Evolutionary conservation across 1,140 invertebrate species (phyloP).

Genomic region (Saccostrea glomerata): DNA sequence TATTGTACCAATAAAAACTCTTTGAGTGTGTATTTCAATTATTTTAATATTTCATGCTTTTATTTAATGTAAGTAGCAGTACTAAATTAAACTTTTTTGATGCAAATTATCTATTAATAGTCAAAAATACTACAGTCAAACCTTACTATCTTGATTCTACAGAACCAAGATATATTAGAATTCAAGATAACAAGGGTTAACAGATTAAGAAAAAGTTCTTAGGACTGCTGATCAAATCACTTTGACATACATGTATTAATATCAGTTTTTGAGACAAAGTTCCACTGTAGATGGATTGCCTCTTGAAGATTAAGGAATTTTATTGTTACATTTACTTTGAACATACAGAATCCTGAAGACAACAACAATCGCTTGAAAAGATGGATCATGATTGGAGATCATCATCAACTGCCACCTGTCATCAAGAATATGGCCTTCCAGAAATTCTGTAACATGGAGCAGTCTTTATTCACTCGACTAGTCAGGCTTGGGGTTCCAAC

Average conservation of each 20-base stretch:
- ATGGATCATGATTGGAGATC: constrained; percentile 99
- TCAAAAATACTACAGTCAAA: no score
- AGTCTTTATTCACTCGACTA: constrained; percentile 97
- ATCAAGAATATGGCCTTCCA: constrained; percentile 99
- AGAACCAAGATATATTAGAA: no score
- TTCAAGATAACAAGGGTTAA: background rate
- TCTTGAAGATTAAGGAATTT: no score
- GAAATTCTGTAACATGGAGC: constrained; percentile 99
- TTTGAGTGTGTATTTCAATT: no score
- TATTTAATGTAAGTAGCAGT: no score
- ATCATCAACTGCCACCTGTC: constrained; percentile 98
- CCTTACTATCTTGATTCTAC: no score
- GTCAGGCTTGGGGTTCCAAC: constrained; percentile 97
- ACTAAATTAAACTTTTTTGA: background rate
- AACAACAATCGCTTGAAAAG: constrained; percentile 97
- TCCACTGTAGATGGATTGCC: no score
- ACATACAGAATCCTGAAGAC: constrained; percentile 91
- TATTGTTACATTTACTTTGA: background rate
- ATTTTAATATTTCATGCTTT: no score
- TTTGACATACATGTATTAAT: no score
- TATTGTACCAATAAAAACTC: constrained; percentile 49
- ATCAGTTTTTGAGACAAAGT: no score
- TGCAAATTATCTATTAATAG: background rate
- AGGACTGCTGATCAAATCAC: no score
- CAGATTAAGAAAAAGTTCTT: no score